Evolutionary conservation across 2,113 vertebrate species (phyloP).

Genomic region (Melanotaenia duboulayi): DNA sequence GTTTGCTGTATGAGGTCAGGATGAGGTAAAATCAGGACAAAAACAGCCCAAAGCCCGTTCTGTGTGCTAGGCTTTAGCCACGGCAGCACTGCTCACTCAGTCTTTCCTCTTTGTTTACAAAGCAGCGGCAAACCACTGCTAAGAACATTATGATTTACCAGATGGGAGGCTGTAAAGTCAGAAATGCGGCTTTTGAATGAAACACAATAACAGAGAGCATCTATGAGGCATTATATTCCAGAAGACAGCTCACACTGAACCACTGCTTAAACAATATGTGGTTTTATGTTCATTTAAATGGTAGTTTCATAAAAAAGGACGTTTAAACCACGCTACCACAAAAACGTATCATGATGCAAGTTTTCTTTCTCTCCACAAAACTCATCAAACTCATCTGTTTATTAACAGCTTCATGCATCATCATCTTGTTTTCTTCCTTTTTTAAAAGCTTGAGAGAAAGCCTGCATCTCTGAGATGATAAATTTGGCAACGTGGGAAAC

Average conservation of each 20-base stretch:
- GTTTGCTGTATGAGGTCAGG: too few relatives aligned
- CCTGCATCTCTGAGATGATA: neutral
- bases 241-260: neutral
- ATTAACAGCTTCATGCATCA: too few relatives aligned
- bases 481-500: neutral
- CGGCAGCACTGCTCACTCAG: neutral
- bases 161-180: neutral
- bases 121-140: neutral
- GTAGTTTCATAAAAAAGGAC: neutral
- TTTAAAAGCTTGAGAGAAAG: fast-evolving
- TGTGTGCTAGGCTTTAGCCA: too few relatives aligned
- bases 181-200: neutral
- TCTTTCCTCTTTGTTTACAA: constrained; percentile 1
- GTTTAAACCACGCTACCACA: constrained; percentile 7
- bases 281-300: neutral
- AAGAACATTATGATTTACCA: neutral
- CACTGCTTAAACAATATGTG: neutral
- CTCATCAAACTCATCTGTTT: too few relatives aligned
- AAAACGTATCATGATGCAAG: too few relatives aligned
- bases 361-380: too few relatives aligned
- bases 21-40: too few relatives aligned
- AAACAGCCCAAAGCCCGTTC: too few relatives aligned
- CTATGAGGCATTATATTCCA: neutral
- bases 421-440: too few relatives aligned
- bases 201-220: neutral